These are phyloP conservation scores for Theristus sp. DNA, from an alignment of 2,888 invertebrate genomes.

Conservation along the genomic window DNA sequence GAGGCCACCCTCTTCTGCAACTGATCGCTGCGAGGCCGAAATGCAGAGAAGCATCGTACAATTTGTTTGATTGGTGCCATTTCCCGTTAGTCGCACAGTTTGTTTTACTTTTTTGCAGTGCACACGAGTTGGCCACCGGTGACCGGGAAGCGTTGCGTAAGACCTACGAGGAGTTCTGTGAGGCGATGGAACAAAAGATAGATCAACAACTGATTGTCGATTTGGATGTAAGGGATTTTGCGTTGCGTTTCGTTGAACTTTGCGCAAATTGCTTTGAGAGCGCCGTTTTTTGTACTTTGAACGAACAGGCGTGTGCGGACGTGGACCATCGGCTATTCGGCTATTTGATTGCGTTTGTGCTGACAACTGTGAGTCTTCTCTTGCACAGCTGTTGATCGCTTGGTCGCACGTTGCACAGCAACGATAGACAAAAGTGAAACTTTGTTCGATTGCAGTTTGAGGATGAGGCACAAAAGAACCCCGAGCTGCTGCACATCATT, in stretches of 20 bases:
- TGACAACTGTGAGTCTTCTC: constrained; percentile 44
- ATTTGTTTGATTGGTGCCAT: too few species aligned
- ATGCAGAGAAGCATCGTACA: too few species aligned
- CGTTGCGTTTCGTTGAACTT: too few species aligned
- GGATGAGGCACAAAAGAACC: neutral
- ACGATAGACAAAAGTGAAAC: too few species aligned
- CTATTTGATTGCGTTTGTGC: constrained; percentile 77
- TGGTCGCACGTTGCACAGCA: too few species aligned
- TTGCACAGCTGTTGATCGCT: neutral
- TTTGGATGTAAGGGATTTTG: constrained; percentile 39
- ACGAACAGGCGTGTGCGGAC: constrained; percentile 18
- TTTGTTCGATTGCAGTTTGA: neutral
- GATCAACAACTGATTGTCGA: constrained; percentile 48
- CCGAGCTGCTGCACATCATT: constrained; percentile 61
- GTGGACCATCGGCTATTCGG: constrained; percentile 68
- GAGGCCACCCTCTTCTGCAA: too few species aligned
- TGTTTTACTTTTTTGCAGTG: too few species aligned
- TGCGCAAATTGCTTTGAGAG: too few species aligned
- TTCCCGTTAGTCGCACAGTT: too few species aligned
- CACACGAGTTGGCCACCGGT: neutral
- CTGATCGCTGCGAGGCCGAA: too few species aligned
- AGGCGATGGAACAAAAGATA: constrained; percentile 35
- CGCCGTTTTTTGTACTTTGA: too few species aligned
- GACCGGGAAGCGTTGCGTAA: neutral
- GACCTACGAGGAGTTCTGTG: neutral